Percentiles rank a stretch among this genome's conserved stretches.
phyloP scores from a whole-genome alignment of 2,113 vertebrate species.

The Synodontis membranacea region DNA sequence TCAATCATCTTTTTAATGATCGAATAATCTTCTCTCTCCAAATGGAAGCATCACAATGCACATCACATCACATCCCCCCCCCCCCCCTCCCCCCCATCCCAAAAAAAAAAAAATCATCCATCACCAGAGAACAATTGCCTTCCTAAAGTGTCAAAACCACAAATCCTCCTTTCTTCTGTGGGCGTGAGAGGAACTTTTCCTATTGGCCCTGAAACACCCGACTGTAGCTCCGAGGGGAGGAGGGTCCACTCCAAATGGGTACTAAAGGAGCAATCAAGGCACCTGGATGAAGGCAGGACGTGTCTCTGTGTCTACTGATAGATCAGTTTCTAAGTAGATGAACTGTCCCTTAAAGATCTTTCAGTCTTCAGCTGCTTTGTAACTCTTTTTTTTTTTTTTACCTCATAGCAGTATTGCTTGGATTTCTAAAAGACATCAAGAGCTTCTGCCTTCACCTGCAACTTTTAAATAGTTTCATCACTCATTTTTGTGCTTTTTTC shows the following conservation, averaged over 20 bases:
- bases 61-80: not conserved
- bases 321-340: not conserved
- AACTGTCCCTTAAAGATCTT: not conserved
- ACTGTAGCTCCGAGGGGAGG: constrained; percentile 45
- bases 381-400: not conserved
- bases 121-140: constrained; percentile 32
- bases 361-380: not conserved
- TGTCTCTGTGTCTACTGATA: not conserved
- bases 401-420: not conserved
- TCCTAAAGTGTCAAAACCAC: constrained; percentile 26
- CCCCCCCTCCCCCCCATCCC: not conserved
- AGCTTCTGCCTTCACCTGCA: not conserved
- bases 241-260: constrained; percentile 34
- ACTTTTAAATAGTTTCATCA: not conserved
- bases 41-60: not conserved
- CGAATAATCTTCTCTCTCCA: not conserved
- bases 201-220: constrained; percentile 56
- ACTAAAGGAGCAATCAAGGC: constrained; percentile 54
- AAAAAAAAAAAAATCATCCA: constrained; percentile 32
- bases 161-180: constrained; percentile 46
- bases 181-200: constrained; percentile 37
- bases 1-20: not conserved
- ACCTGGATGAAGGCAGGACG: constrained; percentile 60
- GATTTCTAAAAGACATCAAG: not conserved
- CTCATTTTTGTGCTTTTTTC: not conserved